phyloP scores from a whole-genome alignment of 2,113 vertebrate genomes.

The Lampris incognitus region DNA sequence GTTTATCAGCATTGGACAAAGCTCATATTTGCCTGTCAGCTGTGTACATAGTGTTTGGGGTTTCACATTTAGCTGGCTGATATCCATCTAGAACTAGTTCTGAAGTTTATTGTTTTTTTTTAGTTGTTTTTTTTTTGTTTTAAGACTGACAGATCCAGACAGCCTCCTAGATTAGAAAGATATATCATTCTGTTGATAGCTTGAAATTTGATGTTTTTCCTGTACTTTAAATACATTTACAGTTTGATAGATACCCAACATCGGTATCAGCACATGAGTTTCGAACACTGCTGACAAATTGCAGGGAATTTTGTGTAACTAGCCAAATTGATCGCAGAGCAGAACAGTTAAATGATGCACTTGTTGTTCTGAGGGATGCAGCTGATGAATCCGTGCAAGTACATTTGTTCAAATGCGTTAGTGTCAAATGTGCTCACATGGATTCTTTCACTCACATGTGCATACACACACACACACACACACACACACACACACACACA shows the following conservation, averaged over 20 bases:
- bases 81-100: no score
- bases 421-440: neutral
- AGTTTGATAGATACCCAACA: neutral
- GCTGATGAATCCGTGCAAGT: neutral
- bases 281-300: neutral
- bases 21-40: no score
- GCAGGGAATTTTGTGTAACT: neutral
- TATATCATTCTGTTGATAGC: neutral
- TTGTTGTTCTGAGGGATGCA: slow-evolving; percentile 1
- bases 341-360: neutral
- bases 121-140: no score
- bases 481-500: neutral
- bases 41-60: no score
- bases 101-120: no score
- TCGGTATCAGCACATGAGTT: neutral
- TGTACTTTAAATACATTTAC: neutral
- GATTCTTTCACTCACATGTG: neutral
- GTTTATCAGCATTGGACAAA: no score
- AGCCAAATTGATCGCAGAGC: slow-evolving; percentile 2
- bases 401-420: neutral
- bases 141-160: no score
- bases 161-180: no score
- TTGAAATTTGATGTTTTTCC: neutral
- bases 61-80: no score
- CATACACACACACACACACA: slow-evolving; percentile 1